Evolutionary conservation across 1,140 invertebrate genomes (phyloP).

Genomic region (Camponotus pennsylvanicus): DNA sequence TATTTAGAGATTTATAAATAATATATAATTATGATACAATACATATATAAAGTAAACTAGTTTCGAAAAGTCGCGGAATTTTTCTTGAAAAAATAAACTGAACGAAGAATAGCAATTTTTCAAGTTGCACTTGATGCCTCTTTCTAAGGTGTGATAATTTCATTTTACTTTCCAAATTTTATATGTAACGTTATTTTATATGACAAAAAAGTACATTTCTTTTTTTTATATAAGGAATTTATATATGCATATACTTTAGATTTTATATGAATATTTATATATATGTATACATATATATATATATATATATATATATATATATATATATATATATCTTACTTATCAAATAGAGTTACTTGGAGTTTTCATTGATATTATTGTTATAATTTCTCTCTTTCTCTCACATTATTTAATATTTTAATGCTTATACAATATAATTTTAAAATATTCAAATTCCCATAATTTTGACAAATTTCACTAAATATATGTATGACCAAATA

Average conservation of each 20-base stretch:
- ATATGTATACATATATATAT: neutral
- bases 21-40: neutral
- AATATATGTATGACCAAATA: neutral
- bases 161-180: neutral
- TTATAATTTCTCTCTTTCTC: neutral
- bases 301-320: neutral
- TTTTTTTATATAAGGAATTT: neutral
- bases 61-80: neutral
- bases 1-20: slow-evolving; percentile 15
- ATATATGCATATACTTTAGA: neutral
- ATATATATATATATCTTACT: too few species aligned
- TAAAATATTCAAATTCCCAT: neutral
- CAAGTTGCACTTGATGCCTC: neutral
- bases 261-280: neutral
- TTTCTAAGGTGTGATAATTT: neutral
- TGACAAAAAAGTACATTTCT: too few species aligned
- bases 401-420: neutral
- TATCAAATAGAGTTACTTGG: neutral
- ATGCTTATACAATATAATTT: neutral
- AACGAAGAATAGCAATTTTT: slow-evolving; percentile 21
- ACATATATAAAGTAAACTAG: neutral
- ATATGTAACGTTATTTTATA: neutral
- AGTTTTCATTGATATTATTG: neutral
- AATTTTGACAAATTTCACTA: neutral
- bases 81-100: neutral